A percentile compares a stretch with the other conserved stretches of the same genome.
phyloP scores from a whole-genome alignment of 2,113 vertebrate genomes.

The cattle (Bos taurus) region ARS-UCD2.0 NC_037352.1:37918501-37919000 shows the following conservation, averaged over 20 bases:
- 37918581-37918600: background rate
- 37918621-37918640: background rate
- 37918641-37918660: background rate
- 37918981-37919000: background rate
- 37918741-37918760: background rate
- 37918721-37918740: background rate
- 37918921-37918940: background rate
- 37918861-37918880: no score
- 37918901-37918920: background rate
- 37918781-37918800: background rate
- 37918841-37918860: fast-evolving
- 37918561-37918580: background rate
- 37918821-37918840: fast-evolving
- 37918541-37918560: background rate
- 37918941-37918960: background rate
- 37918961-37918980: background rate
- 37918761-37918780: background rate
- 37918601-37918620: background rate
- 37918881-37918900: fast-evolving
- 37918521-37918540: background rate
- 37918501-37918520: background rate
- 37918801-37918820: background rate
- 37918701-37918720: background rate
- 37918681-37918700: no score
- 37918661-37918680: background rate